Percentiles rank a stretch among this genome's conserved stretches.
Conservation (phyloP, 2,113 vertebrate species). For the Bathybates hornii region DNA sequence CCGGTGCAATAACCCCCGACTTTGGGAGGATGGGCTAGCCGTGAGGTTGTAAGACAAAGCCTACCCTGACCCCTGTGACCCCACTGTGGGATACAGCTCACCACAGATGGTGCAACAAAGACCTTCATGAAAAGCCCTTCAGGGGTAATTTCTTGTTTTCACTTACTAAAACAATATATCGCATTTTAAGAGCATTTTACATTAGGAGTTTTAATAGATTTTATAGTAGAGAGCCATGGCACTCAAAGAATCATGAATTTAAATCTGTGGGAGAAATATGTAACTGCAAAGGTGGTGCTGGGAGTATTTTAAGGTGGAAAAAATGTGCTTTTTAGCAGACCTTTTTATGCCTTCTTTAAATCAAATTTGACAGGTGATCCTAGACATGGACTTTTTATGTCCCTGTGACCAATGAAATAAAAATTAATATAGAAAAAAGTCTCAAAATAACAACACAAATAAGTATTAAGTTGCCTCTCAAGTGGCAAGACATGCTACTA, state of each 20-base stretch:
- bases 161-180: conserved; percentile 28
- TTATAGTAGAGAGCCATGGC: background rate
- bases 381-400: background rate
- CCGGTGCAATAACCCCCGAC: background rate
- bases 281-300: background rate
- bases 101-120: background rate
- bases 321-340: background rate
- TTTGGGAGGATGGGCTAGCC: conserved; percentile 26
- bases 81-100: background rate
- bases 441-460: background rate
- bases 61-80: conserved; percentile 25
- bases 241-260: background rate
- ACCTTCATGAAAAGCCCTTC: background rate
- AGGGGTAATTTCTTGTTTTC: background rate
- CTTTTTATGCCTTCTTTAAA: background rate
- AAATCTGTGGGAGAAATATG: background rate
- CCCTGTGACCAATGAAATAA: background rate
- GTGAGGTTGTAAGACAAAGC: conserved; percentile 12
- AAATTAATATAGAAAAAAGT: background rate
- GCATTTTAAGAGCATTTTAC: background rate
- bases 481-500: background rate
- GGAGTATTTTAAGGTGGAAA: background rate
- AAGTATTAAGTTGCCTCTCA: background rate
- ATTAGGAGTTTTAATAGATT: background rate
- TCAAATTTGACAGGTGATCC: background rate